Evolutionary conservation across 2,113 vertebrate genomes (phyloP), one percentile per base, ranked within the genome.

Genomic region (Brachypteracias leptosomus): DNA sequence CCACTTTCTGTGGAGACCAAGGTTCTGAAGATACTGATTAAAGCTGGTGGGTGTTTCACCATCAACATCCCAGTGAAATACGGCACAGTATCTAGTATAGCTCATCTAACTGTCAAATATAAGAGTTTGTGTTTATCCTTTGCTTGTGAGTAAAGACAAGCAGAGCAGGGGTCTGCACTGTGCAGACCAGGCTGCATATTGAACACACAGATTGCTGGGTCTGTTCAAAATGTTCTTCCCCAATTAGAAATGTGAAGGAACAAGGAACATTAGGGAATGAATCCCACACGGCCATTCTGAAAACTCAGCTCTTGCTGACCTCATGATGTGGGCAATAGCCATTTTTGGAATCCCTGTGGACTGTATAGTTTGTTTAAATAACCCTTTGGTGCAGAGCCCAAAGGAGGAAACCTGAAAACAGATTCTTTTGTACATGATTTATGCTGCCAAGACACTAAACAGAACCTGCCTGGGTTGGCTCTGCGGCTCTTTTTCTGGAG

Each of bases 71-170:
- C 1, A 1, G 36, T 58, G 42, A 70, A 46, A 21, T 35, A 10
- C 2, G 99, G 99, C 91, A 99, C 98, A 0, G 98, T 99, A 62
- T 99, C 99, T n/a, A 99, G 99, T 82, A 97, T 95, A 26, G 99
- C 99, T 66, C 95, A 80, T 29, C 96, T 99, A 18, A 98, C 79
- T 77, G 98, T 99, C 96, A 98, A 98, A 98, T 99, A 99, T 99
- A 98, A 98, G 95, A 49, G 21, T 29, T 25, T n/a, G 9, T 21
- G 2, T 42, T 57, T 40, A 44, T 47, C 49, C 52, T 93, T 74
- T 68, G 28, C 61, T 88, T 62, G 46, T 75, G 14, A 42, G 18
- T 15, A 52, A 79, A 91, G 3, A 24, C 9, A 44, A 77, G 46
- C 55, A 61, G 54, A 62, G 75, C 54, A 52, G 38, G n/a, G 15